A percentile compares a stretch with the other conserved stretches of the same genome.
Conservation (phyloP, 2,888 invertebrate genomes). For the Synanthedon andrenaeformis region DNA sequence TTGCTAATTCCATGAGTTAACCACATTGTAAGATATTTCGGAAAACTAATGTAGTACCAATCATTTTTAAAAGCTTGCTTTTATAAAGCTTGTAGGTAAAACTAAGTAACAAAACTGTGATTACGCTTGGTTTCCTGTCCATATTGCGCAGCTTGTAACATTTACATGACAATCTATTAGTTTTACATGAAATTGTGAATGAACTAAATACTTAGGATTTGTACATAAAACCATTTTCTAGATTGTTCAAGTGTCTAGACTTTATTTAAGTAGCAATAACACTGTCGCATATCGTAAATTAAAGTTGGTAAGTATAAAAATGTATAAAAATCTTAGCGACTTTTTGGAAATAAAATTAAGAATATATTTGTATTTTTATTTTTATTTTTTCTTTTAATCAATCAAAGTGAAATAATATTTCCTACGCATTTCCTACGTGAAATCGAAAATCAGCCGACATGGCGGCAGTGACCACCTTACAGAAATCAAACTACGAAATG, state of each 20-base stretch:
- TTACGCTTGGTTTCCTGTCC: conserved; percentile 11
- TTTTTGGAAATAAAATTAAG: conserved; percentile 44
- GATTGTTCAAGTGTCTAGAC: conserved; percentile 11
- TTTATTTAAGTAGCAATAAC: conserved; percentile 47
- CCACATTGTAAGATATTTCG: too few relatives aligned
- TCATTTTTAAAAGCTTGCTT: too few relatives aligned
- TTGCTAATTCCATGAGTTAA: too few relatives aligned
- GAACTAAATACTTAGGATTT: conserved; percentile 2
- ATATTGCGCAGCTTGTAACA: conserved; percentile 3
- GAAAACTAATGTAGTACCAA: too few relatives aligned
- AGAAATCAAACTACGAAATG: too few relatives aligned
- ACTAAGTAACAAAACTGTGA: conserved; percentile 16
- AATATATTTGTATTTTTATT: conserved; percentile 14
- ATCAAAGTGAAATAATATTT: too few relatives aligned
- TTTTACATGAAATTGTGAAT: neutral
- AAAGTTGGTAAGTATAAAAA: conserved; percentile 35
- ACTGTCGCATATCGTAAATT: conserved; percentile 50
- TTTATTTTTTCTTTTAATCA: conserved; percentile 8
- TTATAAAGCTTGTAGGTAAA: too few relatives aligned
- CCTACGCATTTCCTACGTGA: too few relatives aligned
- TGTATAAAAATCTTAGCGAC: conserved; percentile 22
- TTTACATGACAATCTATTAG: neutral
- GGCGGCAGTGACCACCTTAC: too few relatives aligned
- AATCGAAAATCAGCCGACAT: too few relatives aligned
- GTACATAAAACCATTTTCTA: conserved; percentile 4